Evolutionary conservation across 2,797 vertebrate genomes (phyloP).

Genomic region (Arctocebus calabarensis): DNA sequence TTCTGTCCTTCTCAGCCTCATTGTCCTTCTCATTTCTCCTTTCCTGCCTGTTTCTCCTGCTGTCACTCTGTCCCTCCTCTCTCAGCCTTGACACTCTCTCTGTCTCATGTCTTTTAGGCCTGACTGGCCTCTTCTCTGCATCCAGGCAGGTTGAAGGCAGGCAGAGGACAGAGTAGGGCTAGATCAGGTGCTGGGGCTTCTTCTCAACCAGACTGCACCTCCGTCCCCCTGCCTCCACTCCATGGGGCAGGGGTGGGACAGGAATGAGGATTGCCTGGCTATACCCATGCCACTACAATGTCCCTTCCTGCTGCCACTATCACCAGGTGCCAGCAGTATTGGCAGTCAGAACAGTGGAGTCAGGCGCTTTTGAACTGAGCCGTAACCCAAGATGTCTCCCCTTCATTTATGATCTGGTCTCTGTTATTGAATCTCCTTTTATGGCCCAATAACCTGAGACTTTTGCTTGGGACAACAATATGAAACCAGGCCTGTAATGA

Average conservation of each 20-base stretch:
- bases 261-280: background rate
- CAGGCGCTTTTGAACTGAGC: slow-evolving; percentile 38
- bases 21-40: background rate
- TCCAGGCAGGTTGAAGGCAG: background rate
- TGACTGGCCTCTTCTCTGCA: background rate
- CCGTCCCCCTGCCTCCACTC: background rate
- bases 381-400: slow-evolving; percentile 57
- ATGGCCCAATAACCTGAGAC: background rate
- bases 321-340: slow-evolving; percentile 7
- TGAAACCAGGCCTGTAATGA: background rate
- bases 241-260: background rate
- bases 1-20: background rate
- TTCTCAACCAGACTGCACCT: background rate
- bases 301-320: background rate
- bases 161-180: background rate
- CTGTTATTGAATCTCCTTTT: slow-evolving; percentile 1
- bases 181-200: background rate
- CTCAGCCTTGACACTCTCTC: background rate
- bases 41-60: background rate
- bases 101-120: background rate
- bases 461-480: background rate
- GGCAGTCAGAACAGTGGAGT: slow-evolving; percentile 14
- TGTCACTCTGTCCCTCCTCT: background rate
- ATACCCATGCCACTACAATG: background rate
- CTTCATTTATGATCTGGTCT: background rate